phyloP scores from a whole-genome alignment of 2,888 invertebrate genomes.

The Caenorhabditis plicata region DNA sequence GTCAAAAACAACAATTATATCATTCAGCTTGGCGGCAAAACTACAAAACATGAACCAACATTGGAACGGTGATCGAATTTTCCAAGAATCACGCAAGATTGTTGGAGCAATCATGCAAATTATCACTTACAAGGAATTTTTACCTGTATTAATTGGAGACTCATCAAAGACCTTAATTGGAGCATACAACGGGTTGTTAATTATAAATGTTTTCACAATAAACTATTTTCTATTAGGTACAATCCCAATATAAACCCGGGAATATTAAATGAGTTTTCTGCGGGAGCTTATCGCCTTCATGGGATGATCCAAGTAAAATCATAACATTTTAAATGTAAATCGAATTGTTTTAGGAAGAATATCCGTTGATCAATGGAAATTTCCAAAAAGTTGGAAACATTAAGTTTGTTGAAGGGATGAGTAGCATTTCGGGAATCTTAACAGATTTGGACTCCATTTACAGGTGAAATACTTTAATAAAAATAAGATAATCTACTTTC shows the following conservation, averaged over 20 bases:
- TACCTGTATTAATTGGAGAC: constrained; percentile 81
- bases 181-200: constrained; percentile 76
- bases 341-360: too few relatives aligned
- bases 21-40: constrained; percentile 53
- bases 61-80: constrained; percentile 58
- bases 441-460: constrained; percentile 37
- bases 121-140: constrained; percentile 75
- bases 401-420: constrained; percentile 47
- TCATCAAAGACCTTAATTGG: constrained; percentile 75
- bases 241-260: constrained; percentile 80
- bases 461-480: constrained; percentile 13
- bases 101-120: constrained; percentile 61
- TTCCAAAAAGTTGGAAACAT: constrained; percentile 47
- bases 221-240: constrained; percentile 70
- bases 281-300: constrained; percentile 89
- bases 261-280: constrained; percentile 91
- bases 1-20: too few relatives aligned
- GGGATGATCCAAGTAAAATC: constrained; percentile 88
- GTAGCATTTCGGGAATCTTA: constrained; percentile 23
- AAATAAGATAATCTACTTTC: constrained; percentile 69
- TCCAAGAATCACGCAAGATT: constrained; percentile 68
- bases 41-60: constrained; percentile 63
- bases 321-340: too few relatives aligned
- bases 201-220: too few relatives aligned
- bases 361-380: constrained; percentile 50